Evolutionary conservation across 2,113 vertebrate genomes (phyloP).

Genomic region (Platysternon megacephalum): DNA sequence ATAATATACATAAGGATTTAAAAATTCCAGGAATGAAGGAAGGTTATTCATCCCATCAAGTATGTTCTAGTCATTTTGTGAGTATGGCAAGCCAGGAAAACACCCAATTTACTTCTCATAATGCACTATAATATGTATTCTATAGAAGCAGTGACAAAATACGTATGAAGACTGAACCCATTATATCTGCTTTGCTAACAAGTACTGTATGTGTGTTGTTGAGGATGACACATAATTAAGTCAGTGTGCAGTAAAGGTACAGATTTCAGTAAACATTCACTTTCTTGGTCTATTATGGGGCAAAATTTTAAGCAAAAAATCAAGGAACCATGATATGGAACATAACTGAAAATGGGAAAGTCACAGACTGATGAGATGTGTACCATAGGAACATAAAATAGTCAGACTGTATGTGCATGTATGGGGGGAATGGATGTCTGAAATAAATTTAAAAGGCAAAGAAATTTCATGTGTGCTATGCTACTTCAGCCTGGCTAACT

Average conservation of each 20-base stretch:
- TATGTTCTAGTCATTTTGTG: accelerated
- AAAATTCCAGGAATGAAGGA: not conserved
- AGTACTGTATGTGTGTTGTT: not conserved
- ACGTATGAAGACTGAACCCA: not conserved
- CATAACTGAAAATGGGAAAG: not conserved
- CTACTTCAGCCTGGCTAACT: not conserved
- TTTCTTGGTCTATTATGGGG: not conserved
- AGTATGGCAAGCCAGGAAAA: not conserved
- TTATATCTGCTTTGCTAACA: not conserved
- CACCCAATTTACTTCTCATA: not conserved
- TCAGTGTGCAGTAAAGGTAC: not conserved
- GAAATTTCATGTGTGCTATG: not conserved
- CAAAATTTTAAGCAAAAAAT: not conserved
- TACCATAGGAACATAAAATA: not conserved
- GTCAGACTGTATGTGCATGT: not conserved
- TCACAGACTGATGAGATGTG: accelerated
- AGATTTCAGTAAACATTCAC: not conserved
- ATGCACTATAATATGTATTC: not conserved
- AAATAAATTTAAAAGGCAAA: not conserved
- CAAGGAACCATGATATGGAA: not conserved
- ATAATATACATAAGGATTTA: not conserved
- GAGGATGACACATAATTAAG: not conserved
- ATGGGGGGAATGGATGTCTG: not conserved
- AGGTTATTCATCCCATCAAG: not conserved
- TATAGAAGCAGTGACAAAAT: not conserved